These are phyloP conservation scores for Eulemur coronatus DNA, from an alignment of 2,797 vertebrate species.

Conservation along the genomic window DNA sequence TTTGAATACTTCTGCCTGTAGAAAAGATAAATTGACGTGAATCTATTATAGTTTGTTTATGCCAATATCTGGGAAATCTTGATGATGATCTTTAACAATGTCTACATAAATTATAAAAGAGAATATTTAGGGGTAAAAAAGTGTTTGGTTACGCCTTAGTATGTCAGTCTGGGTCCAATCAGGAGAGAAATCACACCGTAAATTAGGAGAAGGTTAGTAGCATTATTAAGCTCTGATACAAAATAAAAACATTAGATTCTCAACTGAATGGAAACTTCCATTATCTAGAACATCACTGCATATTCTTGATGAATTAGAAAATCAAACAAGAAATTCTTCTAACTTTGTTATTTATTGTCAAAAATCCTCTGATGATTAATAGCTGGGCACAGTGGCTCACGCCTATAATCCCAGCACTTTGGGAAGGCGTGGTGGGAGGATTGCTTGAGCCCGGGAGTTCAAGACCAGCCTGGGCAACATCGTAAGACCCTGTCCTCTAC, in stretches of 20 bases:
- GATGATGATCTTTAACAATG: not conserved
- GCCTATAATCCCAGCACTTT: too few relatives aligned
- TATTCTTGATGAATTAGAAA: not conserved
- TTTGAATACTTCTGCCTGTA: not conserved
- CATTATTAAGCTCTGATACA: not conserved
- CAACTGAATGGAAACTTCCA: not conserved
- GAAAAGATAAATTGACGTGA: not conserved
- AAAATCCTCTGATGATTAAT: not conserved
- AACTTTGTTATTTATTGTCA: not conserved
- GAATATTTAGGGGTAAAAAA: not conserved
- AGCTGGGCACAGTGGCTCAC: too few relatives aligned
- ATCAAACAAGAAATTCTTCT: not conserved
- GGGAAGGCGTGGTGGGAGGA: too few relatives aligned
- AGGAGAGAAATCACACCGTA: not conserved
- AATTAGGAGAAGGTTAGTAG: not conserved
- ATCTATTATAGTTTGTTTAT: not conserved
- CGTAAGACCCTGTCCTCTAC: too few relatives aligned
- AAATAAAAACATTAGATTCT: not conserved
- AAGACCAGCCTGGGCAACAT: too few relatives aligned
- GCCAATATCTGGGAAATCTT: not conserved
- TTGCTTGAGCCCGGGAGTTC: too few relatives aligned
- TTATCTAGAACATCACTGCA: not conserved
- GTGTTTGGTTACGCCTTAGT: not conserved
- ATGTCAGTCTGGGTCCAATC: not conserved
- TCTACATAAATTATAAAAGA: not conserved